Conservation (phyloP, 1,140 invertebrate species). For the Ips nitidus region DNA sequence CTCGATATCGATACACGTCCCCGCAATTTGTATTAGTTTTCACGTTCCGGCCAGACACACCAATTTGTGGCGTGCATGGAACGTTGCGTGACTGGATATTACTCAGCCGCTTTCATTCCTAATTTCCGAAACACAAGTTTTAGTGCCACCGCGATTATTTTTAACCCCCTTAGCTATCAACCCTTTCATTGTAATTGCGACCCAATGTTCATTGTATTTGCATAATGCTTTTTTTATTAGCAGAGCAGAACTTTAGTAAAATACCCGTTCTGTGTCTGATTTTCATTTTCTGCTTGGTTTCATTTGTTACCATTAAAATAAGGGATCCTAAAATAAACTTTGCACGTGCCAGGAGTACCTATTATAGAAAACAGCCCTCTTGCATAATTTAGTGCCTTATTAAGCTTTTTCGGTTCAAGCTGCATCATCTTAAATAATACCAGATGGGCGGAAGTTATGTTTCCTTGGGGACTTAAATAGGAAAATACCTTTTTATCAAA, state of each 20-base stretch:
- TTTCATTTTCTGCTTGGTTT: constrained; percentile 28
- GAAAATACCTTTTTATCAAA: background rate
- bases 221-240: constrained; percentile 5
- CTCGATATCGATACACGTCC: constrained; percentile 9
- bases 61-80: constrained; percentile 12
- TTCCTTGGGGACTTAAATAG: background rate
- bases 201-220: constrained; percentile 8
- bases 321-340: constrained; percentile 29
- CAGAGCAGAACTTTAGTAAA: constrained; percentile 10
- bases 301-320: constrained; percentile 25
- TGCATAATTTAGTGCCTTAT: constrained; percentile 21
- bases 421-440: constrained; percentile 5
- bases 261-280: constrained; percentile 13
- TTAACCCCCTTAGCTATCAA: constrained; percentile 6
- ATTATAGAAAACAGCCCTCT: constrained; percentile 10
- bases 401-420: constrained; percentile 9
- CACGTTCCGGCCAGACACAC: background rate
- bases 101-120: constrained; percentile 19
- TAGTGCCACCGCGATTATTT: constrained; percentile 19
- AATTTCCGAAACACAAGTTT: constrained; percentile 23
- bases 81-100: constrained; percentile 18
- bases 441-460: constrained; percentile 1
- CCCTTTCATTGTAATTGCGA: constrained; percentile 16
- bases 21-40: constrained; percentile 17
- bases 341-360: constrained; percentile 21